These are phyloP conservation scores for Hydrolagus affinis DNA, from an alignment of 2,113 vertebrate species.

Conservation along the genomic window DNA sequence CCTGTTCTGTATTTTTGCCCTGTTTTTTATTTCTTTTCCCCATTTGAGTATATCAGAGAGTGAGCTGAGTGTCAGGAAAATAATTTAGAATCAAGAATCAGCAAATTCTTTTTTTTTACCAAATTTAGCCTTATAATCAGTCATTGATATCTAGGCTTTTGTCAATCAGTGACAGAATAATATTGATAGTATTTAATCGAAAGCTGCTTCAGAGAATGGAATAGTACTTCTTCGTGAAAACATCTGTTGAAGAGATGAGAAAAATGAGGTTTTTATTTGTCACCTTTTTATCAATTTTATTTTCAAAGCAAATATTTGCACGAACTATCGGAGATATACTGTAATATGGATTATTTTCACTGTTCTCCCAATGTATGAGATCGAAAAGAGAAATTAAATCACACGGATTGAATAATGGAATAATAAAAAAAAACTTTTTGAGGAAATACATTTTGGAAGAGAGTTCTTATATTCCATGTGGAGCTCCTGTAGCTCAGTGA, in stretches of 20 bases:
- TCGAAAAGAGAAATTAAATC: no score
- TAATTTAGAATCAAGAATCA: slow-evolving; percentile 3
- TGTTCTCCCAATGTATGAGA: no score
- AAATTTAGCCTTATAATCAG: no score
- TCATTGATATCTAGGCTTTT: not conserved
- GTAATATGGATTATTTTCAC: not conserved
- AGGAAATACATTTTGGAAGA: no score
- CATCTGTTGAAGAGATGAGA: not conserved
- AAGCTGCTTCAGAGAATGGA: not conserved
- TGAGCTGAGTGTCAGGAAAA: not conserved
- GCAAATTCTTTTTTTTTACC: not conserved
- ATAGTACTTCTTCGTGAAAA: not conserved
- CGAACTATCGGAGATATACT: not conserved
- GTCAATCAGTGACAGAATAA: not conserved
- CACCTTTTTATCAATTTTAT: not conserved
- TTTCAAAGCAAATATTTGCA: slow-evolving; percentile 17
- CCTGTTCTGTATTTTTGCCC: not conserved
- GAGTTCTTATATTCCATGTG: no score
- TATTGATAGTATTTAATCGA: not conserved
- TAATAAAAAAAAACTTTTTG: no score
- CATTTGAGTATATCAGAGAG: not conserved
- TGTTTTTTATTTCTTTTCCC: not conserved
- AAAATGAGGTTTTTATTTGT: not conserved
- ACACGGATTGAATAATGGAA: no score
- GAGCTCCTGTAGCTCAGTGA: no score